Base-by-base conservation (phyloP, 64 coral and sea anemone genomes). In the Porites lutea region DNA sequence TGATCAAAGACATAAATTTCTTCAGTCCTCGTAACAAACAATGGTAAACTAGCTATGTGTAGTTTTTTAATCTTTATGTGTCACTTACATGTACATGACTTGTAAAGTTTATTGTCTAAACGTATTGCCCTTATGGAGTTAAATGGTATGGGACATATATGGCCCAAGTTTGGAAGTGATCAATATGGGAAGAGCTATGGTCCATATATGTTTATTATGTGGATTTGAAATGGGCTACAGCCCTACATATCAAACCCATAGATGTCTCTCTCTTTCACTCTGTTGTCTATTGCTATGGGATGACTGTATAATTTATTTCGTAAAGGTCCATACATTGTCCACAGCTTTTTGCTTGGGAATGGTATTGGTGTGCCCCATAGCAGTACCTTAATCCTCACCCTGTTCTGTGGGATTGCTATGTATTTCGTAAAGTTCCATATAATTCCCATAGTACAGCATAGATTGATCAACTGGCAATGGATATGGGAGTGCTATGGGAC, bases 381-480 rank as follows among this genome's bases (percentile, higher is more conserved):
- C 59, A 79, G 60, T 67, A 52, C 71, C 86, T 76, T 75, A 76
- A 58, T 23, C 10, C 77, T 59, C 50, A 37, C 45, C 72, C 72
- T 77, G 65, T 64, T 21, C 87, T 90, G 81, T 90, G 75, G 88
- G 88, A 90, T 80, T 90, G 59, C 88, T 90, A 90, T 76, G 76
- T 88, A 88, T 76, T 88, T 88, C 69, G 86, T 88, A 88, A 88
- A 90, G 76, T 90, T 90, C 51, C 15, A 78, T 78, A 14, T 89
- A 89, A 8, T 71, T 22, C 68, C 68, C 19, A 71, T 71, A 71
- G 68, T 22, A 71, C 37, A 71, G 27, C 52, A 54, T 52, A 45
- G 43, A 19, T 19, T 71, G 22, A 53, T 47, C n/a, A 14, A 59
- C 76, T 76, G 75, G 72, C 5, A 52, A 75, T 48, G 46, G 20